A percentile compares a stretch with the other conserved stretches of the same genome.
These are phyloP conservation scores for Panurus biarmicus DNA, from an alignment of 2,113 vertebrate genomes.

Conservation along the genomic window DNA sequence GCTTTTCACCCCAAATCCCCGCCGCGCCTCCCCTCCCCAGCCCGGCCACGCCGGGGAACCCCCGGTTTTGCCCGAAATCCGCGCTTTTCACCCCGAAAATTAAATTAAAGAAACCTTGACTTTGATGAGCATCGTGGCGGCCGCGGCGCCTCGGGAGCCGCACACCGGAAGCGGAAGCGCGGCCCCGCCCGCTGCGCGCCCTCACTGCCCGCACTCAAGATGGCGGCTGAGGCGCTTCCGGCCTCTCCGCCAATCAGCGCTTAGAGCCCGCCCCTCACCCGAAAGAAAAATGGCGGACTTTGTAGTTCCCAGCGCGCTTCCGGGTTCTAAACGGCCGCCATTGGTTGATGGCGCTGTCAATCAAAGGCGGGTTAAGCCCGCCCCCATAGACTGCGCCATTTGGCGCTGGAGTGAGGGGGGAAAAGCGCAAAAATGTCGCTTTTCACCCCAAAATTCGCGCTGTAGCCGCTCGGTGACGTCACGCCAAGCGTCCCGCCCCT, in stretches of 20 bases:
- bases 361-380: accelerated
- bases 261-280: accelerated
- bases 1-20: not conserved
- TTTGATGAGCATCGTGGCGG: not conserved
- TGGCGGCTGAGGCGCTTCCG: accelerated
- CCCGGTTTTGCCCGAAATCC: not conserved
- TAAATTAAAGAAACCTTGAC: not conserved
- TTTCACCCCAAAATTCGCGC: accelerated
- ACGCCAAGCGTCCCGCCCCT: accelerated
- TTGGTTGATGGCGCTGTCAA: not conserved
- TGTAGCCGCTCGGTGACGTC: accelerated
- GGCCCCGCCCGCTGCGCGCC: accelerated
- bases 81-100: not conserved
- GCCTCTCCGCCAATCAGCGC: accelerated
- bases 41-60: accelerated
- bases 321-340: accelerated
- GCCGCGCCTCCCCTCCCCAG: accelerated
- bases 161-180: not conserved
- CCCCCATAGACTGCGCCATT: no score
- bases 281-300: accelerated
- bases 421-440: accelerated
- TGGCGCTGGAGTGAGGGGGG: accelerated
- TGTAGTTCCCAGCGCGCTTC: accelerated
- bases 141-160: not conserved
- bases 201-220: accelerated